Conservation (phyloP, 2,797 vertebrate genomes). For the Silurus aristotelis region DNA sequence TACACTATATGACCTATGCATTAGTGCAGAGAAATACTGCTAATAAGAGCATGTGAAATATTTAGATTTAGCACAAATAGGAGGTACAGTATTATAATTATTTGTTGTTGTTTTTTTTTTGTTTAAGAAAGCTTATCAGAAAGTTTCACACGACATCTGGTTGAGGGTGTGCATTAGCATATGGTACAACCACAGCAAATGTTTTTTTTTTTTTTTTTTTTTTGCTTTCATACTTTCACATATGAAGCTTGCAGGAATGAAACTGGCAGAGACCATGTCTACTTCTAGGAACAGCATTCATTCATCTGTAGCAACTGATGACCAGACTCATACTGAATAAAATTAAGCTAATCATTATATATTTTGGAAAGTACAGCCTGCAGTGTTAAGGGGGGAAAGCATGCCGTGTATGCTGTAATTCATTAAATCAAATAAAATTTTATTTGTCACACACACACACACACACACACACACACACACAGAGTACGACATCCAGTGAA, state of each 20-base stretch:
- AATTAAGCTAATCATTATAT: background rate
- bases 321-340: background rate
- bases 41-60: background rate
- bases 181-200: background rate
- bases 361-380: background rate
- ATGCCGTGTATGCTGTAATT: no score
- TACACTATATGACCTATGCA: background rate
- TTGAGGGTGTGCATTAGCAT: background rate
- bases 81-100: background rate
- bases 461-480: no score
- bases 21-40: background rate
- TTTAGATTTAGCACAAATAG: background rate
- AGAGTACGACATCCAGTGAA: no score
- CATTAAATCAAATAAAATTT: no score
- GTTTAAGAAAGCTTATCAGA: background rate
- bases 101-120: background rate
- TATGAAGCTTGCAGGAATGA: background rate
- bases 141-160: background rate
- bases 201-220: rapidly evolving
- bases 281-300: background rate
- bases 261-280: background rate
- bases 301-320: background rate
- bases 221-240: background rate
- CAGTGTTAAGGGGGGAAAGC: background rate
- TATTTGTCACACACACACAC: no score